Percentiles rank a stretch among this genome's conserved stretches.
Evolutionary conservation across 2,888 invertebrate genomes (phyloP).

Genomic region (Rhyacophila evoluta): DNA sequence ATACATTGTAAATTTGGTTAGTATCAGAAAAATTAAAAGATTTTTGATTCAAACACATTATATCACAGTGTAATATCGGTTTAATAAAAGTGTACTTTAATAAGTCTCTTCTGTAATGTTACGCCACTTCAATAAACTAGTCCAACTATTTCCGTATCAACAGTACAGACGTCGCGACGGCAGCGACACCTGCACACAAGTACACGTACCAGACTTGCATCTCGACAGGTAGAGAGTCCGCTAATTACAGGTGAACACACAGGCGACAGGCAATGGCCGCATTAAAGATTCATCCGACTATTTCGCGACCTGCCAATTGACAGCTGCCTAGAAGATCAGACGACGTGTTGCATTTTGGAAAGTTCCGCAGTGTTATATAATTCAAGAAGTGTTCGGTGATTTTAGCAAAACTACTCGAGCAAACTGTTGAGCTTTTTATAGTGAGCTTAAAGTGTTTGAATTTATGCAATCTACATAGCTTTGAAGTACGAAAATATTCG

Average conservation of each 20-base stretch:
- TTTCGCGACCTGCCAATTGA: slow-evolving; percentile 16
- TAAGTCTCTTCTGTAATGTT: too few relatives aligned
- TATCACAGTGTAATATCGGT: too few relatives aligned
- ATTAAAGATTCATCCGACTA: slow-evolving; percentile 27
- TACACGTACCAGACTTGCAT: background rate
- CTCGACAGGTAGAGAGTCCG: slow-evolving; percentile 28
- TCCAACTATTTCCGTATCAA: background rate
- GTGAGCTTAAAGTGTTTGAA: background rate
- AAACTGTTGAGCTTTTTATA: background rate
- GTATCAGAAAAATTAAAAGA: too few relatives aligned
- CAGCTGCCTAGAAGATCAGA: background rate
- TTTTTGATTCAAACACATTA: too few relatives aligned
- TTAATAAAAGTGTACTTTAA: too few relatives aligned
- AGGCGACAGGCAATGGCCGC: slow-evolving; percentile 1
- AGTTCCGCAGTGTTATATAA: slow-evolving; percentile 8
- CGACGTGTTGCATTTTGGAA: slow-evolving; percentile 16
- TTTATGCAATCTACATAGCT: background rate
- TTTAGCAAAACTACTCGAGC: background rate
- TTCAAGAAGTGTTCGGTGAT: background rate
- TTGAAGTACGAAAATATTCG: too few relatives aligned
- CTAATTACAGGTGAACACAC: slow-evolving; percentile 30
- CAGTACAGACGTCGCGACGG: background rate
- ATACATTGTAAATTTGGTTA: too few relatives aligned
- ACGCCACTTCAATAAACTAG: background rate
- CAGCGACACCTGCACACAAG: background rate